A percentile compares a stretch with the other conserved stretches of the same genome.
Conservation (phyloP, 2,888 invertebrate species). For the Lochmaea crataegi region DNA sequence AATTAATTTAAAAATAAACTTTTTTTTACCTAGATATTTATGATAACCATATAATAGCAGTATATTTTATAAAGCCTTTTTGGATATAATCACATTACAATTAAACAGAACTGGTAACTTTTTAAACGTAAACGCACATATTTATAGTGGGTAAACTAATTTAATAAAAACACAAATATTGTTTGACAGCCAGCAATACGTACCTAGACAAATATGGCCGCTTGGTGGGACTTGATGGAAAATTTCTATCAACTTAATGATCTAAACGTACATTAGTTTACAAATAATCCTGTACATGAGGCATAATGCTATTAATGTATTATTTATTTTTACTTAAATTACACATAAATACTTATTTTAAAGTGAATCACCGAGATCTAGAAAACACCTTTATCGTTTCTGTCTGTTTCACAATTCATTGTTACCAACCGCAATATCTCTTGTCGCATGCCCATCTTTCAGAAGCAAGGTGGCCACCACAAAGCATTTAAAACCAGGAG, state of each 20-base stretch:
- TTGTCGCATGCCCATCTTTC: neutral
- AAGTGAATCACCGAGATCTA: neutral
- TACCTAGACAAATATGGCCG: slow-evolving; percentile 27
- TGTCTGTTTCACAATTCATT: neutral
- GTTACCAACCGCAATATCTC: neutral
- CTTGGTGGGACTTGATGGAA: slow-evolving; percentile 13
- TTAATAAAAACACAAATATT: slow-evolving; percentile 15
- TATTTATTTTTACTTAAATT: neutral
- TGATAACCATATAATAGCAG: neutral
- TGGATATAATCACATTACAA: neutral
- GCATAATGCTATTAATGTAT: neutral
- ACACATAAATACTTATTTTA: neutral
- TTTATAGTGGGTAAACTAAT: neutral
- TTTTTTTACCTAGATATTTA: neutral
- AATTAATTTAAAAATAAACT: neutral
- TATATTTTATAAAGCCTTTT: neutral
- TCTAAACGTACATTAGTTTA: neutral
- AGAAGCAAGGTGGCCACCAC: neutral
- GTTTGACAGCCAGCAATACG: slow-evolving; percentile 15
- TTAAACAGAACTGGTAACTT: neutral
- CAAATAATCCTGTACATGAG: neutral
- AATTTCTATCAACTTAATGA: neutral
- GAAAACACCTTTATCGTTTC: neutral
- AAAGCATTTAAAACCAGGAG: too few species aligned
- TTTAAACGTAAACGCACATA: neutral